Evolutionary conservation across 1,140 invertebrate species (phyloP), one percentile per base, ranked within the genome.

Genomic region (Parapsyche elsis): DNA sequence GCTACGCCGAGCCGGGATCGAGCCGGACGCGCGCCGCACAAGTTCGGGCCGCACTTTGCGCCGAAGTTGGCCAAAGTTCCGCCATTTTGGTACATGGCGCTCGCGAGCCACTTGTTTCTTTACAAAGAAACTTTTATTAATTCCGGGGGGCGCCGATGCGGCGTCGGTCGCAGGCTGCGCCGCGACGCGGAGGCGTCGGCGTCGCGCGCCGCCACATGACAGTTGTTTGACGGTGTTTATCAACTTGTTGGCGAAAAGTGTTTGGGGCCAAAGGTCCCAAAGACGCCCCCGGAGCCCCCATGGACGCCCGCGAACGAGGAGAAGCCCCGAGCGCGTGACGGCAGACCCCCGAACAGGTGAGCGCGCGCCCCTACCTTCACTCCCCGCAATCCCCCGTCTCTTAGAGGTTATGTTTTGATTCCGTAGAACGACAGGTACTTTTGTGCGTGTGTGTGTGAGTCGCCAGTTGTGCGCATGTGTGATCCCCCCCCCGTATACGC

Each of bases 41-140:
- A 89, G 87, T 88, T 89, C 87, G 88, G 71, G 85, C 86, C 87
- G 86, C 49, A 88, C 86, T 87, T 86, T 87, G 88, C 88, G 87
- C 86, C 88, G 88, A 89, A 89, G 87, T 89, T 89, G 88, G 88
- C 88, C 88, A 86, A 89, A 89, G 88, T 89, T 89, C 88, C 88
- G 88, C 88, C 88, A 89, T 89, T 89, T 89, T 89, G 88, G 88
- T 88, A 89, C 88, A 89, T 89, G 64, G 64, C 64, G 88, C 88
- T 89, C 88, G 88, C 88, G 88, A 89, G 88, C 88, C 87, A 89
- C 88, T 89, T 89, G 88, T 89, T 89, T 89, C 88, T n/a, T 38
- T 38, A 88, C 88, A 89, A 89, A 89, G 88, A 89, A 89, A 89
- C 88, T 89, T 89, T 89, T 89, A 89, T 89, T 89, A 89, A 89